Conservation (phyloP, 2,797 vertebrate genomes). For the Pantherophis alleghaniensis region DNA sequence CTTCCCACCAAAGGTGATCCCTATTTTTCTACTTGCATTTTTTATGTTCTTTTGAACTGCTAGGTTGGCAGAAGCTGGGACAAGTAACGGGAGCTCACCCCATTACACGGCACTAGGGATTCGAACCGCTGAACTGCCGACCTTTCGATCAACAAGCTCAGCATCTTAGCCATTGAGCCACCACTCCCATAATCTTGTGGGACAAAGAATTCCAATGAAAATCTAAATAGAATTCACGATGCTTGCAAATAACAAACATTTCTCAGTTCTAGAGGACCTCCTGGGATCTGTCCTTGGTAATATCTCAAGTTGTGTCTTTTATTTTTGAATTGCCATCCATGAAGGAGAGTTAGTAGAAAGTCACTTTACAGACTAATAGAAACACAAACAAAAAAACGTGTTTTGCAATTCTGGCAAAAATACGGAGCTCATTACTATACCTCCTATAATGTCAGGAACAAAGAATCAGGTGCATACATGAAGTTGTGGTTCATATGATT, state of each 20-base stretch:
- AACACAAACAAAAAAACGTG: background rate
- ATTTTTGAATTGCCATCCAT: background rate
- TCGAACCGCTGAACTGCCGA: too few species aligned
- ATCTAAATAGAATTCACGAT: background rate
- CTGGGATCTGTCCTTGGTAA: background rate
- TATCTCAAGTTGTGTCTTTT: background rate
- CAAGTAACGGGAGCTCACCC: too few species aligned
- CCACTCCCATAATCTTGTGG: background rate
- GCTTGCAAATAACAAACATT: background rate
- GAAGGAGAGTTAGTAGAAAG: background rate
- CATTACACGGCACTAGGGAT: too few species aligned
- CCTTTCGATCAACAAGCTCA: too few species aligned
- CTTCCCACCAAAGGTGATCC: too few species aligned
- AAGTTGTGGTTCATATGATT: too few species aligned
- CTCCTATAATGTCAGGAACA: background rate
- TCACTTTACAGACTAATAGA: background rate
- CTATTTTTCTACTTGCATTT: too few species aligned
- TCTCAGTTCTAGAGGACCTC: background rate
- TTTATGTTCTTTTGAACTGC: too few species aligned
- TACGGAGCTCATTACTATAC: background rate
- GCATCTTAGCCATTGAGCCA: too few species aligned
- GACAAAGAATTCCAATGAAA: background rate
- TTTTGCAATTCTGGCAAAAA: background rate
- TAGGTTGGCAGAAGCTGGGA: too few species aligned
- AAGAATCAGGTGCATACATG: too few species aligned